These are phyloP conservation scores for Heterodera carotae DNA, from an alignment of 1,140 invertebrate genomes.

Conservation along the genomic window DNA sequence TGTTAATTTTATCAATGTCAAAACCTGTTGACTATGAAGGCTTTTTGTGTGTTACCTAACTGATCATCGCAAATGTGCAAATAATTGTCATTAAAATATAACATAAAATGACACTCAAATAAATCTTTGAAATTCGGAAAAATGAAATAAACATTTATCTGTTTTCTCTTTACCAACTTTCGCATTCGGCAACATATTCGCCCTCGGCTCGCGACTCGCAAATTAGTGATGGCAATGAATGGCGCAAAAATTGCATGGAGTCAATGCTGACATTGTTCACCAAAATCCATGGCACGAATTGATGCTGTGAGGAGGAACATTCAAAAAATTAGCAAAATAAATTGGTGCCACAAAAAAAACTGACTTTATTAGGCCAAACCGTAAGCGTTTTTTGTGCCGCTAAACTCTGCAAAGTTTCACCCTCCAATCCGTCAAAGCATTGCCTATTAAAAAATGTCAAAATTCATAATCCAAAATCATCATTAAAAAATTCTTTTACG, in stretches of 20 bases:
- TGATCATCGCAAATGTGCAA: too few relatives aligned
- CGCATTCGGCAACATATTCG: background rate
- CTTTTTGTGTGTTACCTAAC: too few relatives aligned
- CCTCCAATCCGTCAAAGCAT: conserved; percentile 19
- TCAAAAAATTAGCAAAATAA: background rate
- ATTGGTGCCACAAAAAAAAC: background rate
- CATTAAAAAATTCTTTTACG: background rate
- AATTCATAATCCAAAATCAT: background rate
- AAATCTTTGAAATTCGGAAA: too few relatives aligned
- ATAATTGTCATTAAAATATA: too few relatives aligned
- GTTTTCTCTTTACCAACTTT: background rate
- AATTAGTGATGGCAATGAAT: conserved; percentile 11
- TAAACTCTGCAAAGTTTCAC: conserved; percentile 12
- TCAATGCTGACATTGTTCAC: conserved; percentile 19
- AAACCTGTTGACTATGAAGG: too few relatives aligned
- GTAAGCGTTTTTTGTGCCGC: conserved; percentile 6
- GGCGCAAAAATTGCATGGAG: conserved; percentile 17
- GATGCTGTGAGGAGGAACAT: conserved; percentile 6
- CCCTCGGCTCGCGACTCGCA: background rate
- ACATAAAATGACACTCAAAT: too few relatives aligned
- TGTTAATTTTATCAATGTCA: too few relatives aligned
- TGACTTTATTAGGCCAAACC: conserved; percentile 20
- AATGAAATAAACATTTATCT: too few relatives aligned
- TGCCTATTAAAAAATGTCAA: background rate
- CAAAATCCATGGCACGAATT: conserved; percentile 28